Evolutionary conservation across 2,113 vertebrate species (phyloP).

Genomic region (Speoplatyrhinus poulsoni): DNA sequence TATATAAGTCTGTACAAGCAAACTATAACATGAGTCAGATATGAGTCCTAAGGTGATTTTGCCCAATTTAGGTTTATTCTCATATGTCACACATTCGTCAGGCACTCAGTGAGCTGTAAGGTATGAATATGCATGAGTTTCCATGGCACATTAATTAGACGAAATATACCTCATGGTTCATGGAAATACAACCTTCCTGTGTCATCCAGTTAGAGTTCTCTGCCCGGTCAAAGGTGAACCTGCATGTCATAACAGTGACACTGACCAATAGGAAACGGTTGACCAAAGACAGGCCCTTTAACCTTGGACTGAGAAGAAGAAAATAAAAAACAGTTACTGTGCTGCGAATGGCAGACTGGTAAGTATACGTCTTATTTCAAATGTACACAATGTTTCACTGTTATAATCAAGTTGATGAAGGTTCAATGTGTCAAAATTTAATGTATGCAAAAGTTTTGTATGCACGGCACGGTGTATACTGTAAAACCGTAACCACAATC

Average conservation of each 20-base stretch:
- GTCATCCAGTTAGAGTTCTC: slow-evolving; percentile 31
- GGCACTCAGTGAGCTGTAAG: slow-evolving; percentile 49
- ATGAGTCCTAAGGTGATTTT: slow-evolving; percentile 25
- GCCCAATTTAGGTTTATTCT: slow-evolving; percentile 21
- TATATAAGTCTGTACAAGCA: background rate
- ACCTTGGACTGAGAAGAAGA: slow-evolving; percentile 4
- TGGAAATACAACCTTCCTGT: slow-evolving; percentile 40
- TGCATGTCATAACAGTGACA: slow-evolving; percentile 36
- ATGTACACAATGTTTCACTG: background rate
- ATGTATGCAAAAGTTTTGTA: too few species aligned
- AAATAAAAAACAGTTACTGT: slow-evolving; percentile 2
- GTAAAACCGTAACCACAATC: too few species aligned
- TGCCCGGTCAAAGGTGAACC: slow-evolving; percentile 40
- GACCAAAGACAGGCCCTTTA: slow-evolving; percentile 13
- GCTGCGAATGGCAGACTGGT: slow-evolving; percentile 1
- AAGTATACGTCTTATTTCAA: background rate
- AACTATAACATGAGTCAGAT: background rate
- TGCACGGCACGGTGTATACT: too few species aligned
- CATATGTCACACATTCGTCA: slow-evolving; percentile 35
- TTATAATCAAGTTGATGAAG: background rate
- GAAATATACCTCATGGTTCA: slow-evolving; percentile 61
- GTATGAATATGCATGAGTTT: slow-evolving; percentile 64
- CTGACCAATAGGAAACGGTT: slow-evolving; percentile 29
- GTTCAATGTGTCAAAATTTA: background rate
- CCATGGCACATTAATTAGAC: slow-evolving; percentile 61